These are phyloP conservation scores for Noctua comes DNA, from an alignment of 2,888 invertebrate species.

Conservation along the genomic window DNA sequence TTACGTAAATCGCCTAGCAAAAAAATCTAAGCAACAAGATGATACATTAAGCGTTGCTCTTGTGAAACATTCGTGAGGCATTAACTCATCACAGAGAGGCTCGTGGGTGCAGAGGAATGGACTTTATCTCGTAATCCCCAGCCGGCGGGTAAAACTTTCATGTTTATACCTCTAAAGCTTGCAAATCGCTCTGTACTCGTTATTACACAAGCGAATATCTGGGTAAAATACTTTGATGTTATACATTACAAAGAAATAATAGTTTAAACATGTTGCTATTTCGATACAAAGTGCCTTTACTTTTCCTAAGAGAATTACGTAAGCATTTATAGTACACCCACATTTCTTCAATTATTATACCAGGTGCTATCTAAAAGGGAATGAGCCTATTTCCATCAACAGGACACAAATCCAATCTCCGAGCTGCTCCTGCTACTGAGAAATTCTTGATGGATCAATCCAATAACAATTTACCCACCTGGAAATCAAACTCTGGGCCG, in stretches of 20 bases:
- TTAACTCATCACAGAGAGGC: slow-evolving; percentile 29
- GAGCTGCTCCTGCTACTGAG: neutral
- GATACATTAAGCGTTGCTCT: slow-evolving; percentile 19
- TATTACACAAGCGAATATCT: slow-evolving; percentile 6
- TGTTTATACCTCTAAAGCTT: slow-evolving; percentile 19
- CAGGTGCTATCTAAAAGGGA: neutral
- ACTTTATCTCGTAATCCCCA: slow-evolving; percentile 29
- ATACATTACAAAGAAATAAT: neutral
- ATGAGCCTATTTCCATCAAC: neutral
- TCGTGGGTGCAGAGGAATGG: slow-evolving; percentile 28
- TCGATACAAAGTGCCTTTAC: no score
- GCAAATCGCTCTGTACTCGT: slow-evolving; percentile 22
- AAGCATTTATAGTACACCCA: neutral
- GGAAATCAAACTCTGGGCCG: neutral
- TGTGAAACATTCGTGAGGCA: slow-evolving; percentile 27
- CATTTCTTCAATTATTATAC: neutral
- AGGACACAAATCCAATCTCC: neutral
- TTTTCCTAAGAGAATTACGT: neutral
- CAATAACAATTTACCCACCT: neutral
- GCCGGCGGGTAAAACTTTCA: slow-evolving; percentile 41
- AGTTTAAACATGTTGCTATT: neutral
- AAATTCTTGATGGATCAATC: neutral
- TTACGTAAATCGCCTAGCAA: slow-evolving; percentile 32
- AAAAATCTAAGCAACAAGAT: slow-evolving; percentile 29
- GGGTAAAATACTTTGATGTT: slow-evolving; percentile 10